Evolutionary conservation across 2,888 invertebrate genomes (phyloP).

Genomic region (Drosophila meridionalis): DNA sequence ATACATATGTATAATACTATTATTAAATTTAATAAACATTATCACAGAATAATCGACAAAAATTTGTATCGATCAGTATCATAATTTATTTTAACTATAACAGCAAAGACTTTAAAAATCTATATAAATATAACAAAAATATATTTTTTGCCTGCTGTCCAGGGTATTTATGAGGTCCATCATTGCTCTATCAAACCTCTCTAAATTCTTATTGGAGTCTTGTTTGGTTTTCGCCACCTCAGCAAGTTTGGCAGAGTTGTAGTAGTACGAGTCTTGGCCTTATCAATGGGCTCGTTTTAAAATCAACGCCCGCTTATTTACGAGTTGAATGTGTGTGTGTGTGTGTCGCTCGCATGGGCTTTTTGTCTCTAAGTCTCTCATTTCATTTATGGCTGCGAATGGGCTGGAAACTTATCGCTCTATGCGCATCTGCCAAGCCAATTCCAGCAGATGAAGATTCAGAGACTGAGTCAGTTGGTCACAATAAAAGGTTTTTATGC

Average conservation of each 20-base stretch:
- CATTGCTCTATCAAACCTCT: background rate
- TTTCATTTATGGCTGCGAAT: slow-evolving; percentile 73
- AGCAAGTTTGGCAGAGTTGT: slow-evolving; percentile 52
- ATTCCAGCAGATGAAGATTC: slow-evolving; percentile 25
- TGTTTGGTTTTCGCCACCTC: slow-evolving; percentile 63
- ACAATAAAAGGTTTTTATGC: slow-evolving; percentile 42
- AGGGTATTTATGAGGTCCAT: background rate
- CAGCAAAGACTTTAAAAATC: background rate
- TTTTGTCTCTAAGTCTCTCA: slow-evolving; percentile 63
- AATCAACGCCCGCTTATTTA: slow-evolving; percentile 76
- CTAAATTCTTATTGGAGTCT: slow-evolving; percentile 2
- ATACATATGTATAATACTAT: no score
- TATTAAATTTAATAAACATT: no score
- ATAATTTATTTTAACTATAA: background rate
- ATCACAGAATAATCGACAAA: background rate
- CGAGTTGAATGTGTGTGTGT: slow-evolving; percentile 36
- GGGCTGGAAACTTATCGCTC: slow-evolving; percentile 62
- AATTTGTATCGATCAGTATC: background rate
- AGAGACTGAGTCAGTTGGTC: slow-evolving; percentile 27
- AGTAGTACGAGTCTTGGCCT: slow-evolving; percentile 30
- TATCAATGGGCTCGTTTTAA: slow-evolving; percentile 74
- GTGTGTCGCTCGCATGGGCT: slow-evolving; percentile 14
- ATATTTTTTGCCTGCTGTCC: background rate
- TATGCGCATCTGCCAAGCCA: slow-evolving; percentile 57
- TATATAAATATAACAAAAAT: background rate